Conservation (phyloP, 2,113 vertebrate species). For the Proteles cristata region DNA sequence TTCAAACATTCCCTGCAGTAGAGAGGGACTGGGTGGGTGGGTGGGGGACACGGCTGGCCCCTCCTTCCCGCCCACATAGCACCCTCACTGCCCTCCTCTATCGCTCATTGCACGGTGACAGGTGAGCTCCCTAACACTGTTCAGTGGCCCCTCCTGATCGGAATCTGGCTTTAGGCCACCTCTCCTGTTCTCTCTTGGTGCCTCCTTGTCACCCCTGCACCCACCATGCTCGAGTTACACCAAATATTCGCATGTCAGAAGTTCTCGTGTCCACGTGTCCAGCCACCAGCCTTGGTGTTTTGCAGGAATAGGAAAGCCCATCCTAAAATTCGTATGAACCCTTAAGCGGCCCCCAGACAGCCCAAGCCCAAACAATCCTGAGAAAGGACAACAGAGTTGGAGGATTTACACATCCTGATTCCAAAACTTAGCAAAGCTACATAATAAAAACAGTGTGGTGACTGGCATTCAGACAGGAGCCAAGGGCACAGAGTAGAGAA, state of each 20-base stretch:
- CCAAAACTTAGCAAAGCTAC: neutral
- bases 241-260: neutral
- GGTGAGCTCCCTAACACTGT: neutral
- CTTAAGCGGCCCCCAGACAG: neutral
- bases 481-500: neutral
- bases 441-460: neutral
- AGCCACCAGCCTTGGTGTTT: neutral
- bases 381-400: neutral
- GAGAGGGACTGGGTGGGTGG: neutral
- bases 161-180: neutral
- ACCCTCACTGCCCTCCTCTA: neutral
- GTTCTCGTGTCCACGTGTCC: no score
- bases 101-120: no score
- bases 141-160: neutral
- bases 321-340: neutral
- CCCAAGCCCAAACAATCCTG: neutral
- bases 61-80: rapidly evolving
- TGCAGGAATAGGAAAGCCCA: neutral
- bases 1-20: neutral
- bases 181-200: no score
- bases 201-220: neutral
- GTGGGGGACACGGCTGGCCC: no score
- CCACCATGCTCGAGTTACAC: neutral
- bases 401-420: neutral
- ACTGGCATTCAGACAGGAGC: neutral